Base-by-base conservation (phyloP, 1,140 invertebrate species). In the Drosophila grimshawi region DNA sequence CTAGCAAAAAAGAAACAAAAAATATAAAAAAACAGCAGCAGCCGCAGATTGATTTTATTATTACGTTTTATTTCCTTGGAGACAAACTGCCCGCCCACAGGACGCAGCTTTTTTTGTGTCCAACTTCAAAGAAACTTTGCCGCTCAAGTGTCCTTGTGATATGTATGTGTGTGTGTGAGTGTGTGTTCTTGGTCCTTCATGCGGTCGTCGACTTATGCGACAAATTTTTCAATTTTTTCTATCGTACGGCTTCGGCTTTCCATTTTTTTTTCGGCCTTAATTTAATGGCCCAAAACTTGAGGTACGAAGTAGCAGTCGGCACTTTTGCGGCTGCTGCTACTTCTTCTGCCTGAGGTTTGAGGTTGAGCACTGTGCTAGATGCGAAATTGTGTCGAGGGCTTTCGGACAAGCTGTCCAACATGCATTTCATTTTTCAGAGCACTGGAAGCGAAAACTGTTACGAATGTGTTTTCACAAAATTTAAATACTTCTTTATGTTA, bases 41-140 rank as follows among this genome's bases (percentile, higher is more conserved):
- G 69, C 68, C 71, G 56, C 76, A 91, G 82, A 88, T 90, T 90
- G 86, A 86, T 90, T 91, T 91, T 85, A 70, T 71, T 76, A 72
- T 80, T 81, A 76, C 71, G 78, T 88, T 85, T 80, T 89, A 91
- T 91, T 91, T 89, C 88, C 88, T 89, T 91, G 88, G 89, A 88
- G 88, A 91, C 89, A 86, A 81, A 78, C 79, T 81, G 57, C 57
- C 66, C 66, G 33, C 59, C 81, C 81, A 80, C 30, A 52, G 68
- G 65, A 66, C 73, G 62, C 68, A 77, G 70, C 71, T 89, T 88
- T 80, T 60, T 60, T 48, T 60, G 32, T 74, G 76, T 89, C 61
- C 56, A 89, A 89, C 85, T 85, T 89, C 85, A 89, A 89, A 89
- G 85, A 69, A 83, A 70, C 85, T 89, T 67, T 76, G 72, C 66